Evolutionary conservation across 2,888 invertebrate species (phyloP).

Genomic region (Cheiracanthium punctorium): DNA sequence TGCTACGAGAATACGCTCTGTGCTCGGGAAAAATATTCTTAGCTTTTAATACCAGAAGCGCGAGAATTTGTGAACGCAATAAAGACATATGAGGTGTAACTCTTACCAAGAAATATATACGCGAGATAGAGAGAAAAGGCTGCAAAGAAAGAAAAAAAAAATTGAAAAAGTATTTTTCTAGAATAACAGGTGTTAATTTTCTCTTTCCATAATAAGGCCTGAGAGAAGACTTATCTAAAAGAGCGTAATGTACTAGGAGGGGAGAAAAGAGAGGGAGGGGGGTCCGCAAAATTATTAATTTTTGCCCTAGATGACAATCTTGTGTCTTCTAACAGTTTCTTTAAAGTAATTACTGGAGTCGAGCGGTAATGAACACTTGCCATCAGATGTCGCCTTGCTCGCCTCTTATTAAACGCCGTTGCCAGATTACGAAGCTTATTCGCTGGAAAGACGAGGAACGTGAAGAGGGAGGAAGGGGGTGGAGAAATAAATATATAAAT

Average conservation of each 20-base stretch:
- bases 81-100: slow-evolving; percentile 69
- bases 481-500: slow-evolving; percentile 30
- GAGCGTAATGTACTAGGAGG: slow-evolving; percentile 48
- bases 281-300: slow-evolving; percentile 62
- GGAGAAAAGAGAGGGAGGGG: neutral
- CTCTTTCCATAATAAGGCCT: slow-evolving; percentile 65
- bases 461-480: slow-evolving; percentile 18
- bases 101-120: slow-evolving; percentile 4
- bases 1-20: too few species aligned
- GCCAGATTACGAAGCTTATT: slow-evolving; percentile 67
- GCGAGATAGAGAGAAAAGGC: slow-evolving; percentile 26
- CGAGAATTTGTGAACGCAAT: slow-evolving; percentile 58
- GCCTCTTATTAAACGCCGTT: slow-evolving; percentile 65
- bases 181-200: slow-evolving; percentile 69
- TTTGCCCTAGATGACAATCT: slow-evolving; percentile 65
- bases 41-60: slow-evolving; percentile 46
- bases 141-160: neutral
- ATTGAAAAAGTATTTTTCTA: neutral
- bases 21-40: slow-evolving; percentile 25
- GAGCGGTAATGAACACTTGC: slow-evolving; percentile 62
- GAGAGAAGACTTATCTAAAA: slow-evolving; percentile 66
- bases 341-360: slow-evolving; percentile 66
- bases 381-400: slow-evolving; percentile 66
- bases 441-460: slow-evolving; percentile 38
- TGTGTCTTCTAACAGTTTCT: slow-evolving; percentile 61